These are phyloP conservation scores for Phoxinus dragarum DNA, from an alignment of 2,797 vertebrate species.

Conservation along the genomic window DNA sequence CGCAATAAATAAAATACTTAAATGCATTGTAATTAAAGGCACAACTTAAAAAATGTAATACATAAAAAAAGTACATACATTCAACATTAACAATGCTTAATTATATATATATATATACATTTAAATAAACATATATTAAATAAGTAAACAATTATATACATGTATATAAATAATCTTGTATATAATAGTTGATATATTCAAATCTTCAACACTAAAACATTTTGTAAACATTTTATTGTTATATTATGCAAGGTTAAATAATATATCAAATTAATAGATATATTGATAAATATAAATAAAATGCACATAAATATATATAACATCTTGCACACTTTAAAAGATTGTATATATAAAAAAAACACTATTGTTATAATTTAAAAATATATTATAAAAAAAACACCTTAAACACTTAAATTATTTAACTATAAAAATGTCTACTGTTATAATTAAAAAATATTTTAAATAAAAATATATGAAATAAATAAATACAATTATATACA, in stretches of 20 bases:
- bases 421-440: not conserved
- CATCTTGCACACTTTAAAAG: not conserved
- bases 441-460: not conserved
- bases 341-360: not conserved
- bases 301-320: not conserved
- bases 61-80: not conserved
- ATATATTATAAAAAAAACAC: not conserved
- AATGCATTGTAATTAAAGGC: not conserved
- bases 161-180: too few relatives aligned
- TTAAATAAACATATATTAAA: too few relatives aligned
- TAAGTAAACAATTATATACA: too few relatives aligned
- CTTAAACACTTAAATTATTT: too few relatives aligned
- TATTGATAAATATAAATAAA: not conserved
- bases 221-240: not conserved
- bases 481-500: not conserved
- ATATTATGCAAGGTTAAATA: not conserved
- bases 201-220: too few relatives aligned
- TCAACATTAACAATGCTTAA: not conserved
- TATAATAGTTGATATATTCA: too few relatives aligned
- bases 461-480: not conserved
- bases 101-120: too few relatives aligned
- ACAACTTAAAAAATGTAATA: too few relatives aligned
- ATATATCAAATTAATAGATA: not conserved
- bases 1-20: not conserved
- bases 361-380: not conserved